A percentile compares a stretch with the other conserved stretches of the same genome.
These are phyloP conservation scores for Phocides pigmalion DNA, from an alignment of 1,140 invertebrate genomes.

Conservation along the genomic window DNA sequence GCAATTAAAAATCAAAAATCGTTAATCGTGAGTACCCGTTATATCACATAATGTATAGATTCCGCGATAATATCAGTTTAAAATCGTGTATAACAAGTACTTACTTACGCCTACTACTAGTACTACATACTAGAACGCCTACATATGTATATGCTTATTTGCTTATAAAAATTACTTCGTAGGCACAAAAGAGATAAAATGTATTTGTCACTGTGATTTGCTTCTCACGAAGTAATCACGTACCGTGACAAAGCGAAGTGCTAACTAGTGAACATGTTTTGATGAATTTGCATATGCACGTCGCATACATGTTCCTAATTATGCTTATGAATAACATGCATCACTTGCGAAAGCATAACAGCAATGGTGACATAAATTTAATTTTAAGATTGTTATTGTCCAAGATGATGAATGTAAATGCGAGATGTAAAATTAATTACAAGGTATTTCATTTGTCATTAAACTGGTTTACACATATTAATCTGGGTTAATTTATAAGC, in stretches of 20 bases:
- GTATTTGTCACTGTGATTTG: slow-evolving; percentile 42
- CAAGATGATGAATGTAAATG: too few relatives aligned
- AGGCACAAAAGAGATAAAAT: slow-evolving; percentile 5
- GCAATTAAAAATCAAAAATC: too few relatives aligned
- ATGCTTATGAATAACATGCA: slow-evolving; percentile 10
- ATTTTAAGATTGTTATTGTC: slow-evolving; percentile 12
- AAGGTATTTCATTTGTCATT: slow-evolving; percentile 11
- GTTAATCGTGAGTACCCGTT: too few relatives aligned
- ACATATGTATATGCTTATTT: neutral
- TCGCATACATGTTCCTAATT: slow-evolving; percentile 29
- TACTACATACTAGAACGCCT: too few relatives aligned
- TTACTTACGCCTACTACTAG: too few relatives aligned
- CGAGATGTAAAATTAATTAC: slow-evolving; percentile 18
- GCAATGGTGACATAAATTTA: neutral
- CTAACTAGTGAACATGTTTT: slow-evolving; percentile 43
- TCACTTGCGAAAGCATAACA: slow-evolving; percentile 19
- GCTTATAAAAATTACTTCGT: neutral
- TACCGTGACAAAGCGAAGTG: slow-evolving; percentile 30
- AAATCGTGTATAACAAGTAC: too few relatives aligned
- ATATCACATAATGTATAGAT: too few relatives aligned
- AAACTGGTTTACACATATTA: slow-evolving; percentile 17
- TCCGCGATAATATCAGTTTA: too few relatives aligned
- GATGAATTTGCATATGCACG: slow-evolving; percentile 47
- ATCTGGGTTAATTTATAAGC: slow-evolving; percentile 18
- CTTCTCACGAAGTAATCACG: slow-evolving; percentile 45